Conservation (phyloP, 35 echinoderm and acorn worm species). For the Patiria miniata region DNA sequence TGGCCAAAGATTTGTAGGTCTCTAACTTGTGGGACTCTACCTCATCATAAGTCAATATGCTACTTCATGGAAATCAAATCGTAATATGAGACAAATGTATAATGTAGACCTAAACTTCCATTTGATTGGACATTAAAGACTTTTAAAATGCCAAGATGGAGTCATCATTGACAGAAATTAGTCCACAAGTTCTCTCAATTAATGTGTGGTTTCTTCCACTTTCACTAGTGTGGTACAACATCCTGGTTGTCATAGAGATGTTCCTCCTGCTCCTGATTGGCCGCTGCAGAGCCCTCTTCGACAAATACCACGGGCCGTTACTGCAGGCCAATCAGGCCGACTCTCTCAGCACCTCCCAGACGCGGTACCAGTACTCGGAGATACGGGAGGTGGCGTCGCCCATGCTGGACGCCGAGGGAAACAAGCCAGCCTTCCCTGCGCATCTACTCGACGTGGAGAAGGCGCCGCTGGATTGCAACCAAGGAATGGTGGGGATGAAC, state of each 20-base stretch:
- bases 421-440: neutral
- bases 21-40: no score
- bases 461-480: neutral
- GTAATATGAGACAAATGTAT: no score
- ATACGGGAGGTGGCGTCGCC: neutral
- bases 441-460: neutral
- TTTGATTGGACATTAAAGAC: no score
- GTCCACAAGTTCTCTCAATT: no score
- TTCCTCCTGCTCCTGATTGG: conserved; percentile 24
- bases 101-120: no score
- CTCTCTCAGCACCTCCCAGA: neutral
- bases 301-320: neutral
- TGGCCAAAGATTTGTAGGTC: no score
- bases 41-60: no score
- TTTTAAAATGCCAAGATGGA: no score
- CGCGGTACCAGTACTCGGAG: neutral
- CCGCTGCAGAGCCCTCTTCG: neutral
- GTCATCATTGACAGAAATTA: no score
- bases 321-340: neutral
- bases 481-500: no score
- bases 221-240: conserved; percentile 48
- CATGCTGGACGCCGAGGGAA: neutral
- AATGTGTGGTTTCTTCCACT: neutral
- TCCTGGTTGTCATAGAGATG: conserved; percentile 41
- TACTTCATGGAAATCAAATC: no score